phyloP scores from a whole-genome alignment of 2,797 vertebrate genomes.

The Pagetopsis macropterus region DNA sequence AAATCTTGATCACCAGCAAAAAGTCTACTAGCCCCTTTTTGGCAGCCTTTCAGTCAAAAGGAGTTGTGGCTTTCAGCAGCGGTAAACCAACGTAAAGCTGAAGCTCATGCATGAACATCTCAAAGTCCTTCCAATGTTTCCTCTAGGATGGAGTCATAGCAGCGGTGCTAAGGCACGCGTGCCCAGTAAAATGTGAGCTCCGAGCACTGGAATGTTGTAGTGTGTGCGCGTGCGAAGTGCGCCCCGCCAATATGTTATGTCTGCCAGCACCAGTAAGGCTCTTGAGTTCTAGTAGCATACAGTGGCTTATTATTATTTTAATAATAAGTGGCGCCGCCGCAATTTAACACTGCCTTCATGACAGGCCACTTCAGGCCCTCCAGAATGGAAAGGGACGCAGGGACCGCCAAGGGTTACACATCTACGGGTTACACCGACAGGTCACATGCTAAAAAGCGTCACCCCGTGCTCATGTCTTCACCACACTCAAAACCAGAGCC shows the following conservation, averaged over 20 bases:
- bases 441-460: constrained; percentile 44
- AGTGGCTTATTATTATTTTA: no score
- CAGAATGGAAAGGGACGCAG: constrained; percentile 37
- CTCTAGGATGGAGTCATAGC: no score
- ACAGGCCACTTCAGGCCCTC: constrained; percentile 40
- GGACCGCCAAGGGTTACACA: constrained; percentile 5
- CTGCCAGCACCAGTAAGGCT: no score
- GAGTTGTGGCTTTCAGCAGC: constrained; percentile 51
- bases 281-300: no score
- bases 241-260: no score
- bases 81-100: constrained; percentile 55
- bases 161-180: no score
- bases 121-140: constrained; percentile 54
- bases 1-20: constrained; percentile 9
- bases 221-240: no score
- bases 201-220: no score
- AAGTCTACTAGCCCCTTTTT: constrained; percentile 8
- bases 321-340: no score
- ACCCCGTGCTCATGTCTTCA: constrained; percentile 29
- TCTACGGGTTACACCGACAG: neutral
- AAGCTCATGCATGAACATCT: constrained; percentile 71
- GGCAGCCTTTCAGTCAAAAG: constrained; percentile 31
- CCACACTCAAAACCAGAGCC: neutral
- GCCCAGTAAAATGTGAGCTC: no score
- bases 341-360: constrained; percentile 19